Evolutionary conservation across 2,113 vertebrate genomes (phyloP), one percentile per base, ranked within the genome.

Genomic region (Dipodomys spectabilis): DNA sequence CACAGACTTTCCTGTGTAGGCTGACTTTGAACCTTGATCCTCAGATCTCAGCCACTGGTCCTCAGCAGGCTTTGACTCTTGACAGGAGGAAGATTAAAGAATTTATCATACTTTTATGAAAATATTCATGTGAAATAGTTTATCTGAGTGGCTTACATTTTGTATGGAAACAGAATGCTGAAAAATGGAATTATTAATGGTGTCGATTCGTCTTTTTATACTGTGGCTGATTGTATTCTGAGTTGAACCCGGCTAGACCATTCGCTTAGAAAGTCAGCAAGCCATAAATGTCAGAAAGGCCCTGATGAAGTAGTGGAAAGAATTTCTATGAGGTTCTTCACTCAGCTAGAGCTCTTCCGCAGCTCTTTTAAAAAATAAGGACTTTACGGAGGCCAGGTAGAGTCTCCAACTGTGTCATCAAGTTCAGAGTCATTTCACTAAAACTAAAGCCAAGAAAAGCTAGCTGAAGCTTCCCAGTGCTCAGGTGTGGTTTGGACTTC

Each of bases 381-480:
- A 39, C 35, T 39, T 39, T 39, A 39, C 39, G 39, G 39, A 39
- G 39, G 39, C 69, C 28, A 78, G 44, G 39, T 49, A 72, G 65
- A 39, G 5, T 44, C 77, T 69, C 32, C 71, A 28, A 72, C 64
- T 88, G 69, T 60, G 30, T 30, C 73, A 73, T 39, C 32, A 88
- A 88, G 65, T 81, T 83, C 69, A 78, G 64, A 57, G 49, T 90
- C 11, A 85, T 19, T 73, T 78, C 27, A 35, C 69, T 85, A 78
- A 87, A 94, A 91, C 64, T 32, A 81, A 88, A 83, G 28, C 65
- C 30, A 12, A 79, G 65, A 57, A 65, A 79, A 82, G 39, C 35
- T 35, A 64, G 27, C 39, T 68, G 35, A 78, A 49, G 32, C 60
- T 79, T 90, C 39, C 79, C 25, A 73, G 71, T 49, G 18, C 30